Base-by-base conservation (phyloP, 2,888 invertebrate genomes). In the Pecten maximus region DNA sequence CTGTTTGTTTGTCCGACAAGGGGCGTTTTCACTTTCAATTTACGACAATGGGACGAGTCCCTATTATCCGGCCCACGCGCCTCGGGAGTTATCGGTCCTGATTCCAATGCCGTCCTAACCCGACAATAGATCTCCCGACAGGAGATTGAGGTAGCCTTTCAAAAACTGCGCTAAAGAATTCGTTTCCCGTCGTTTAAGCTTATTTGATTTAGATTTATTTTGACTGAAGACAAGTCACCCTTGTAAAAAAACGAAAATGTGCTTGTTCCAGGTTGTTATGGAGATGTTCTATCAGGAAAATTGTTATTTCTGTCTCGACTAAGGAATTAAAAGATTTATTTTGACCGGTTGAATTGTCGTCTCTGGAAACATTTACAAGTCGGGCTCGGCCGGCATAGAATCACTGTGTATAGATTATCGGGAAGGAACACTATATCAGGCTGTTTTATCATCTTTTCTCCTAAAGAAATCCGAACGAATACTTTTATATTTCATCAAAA, bases 1-100 rank as follows among this genome's bases (percentile, higher is more conserved):
- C 89, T 89, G 89, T 88, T 89, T 74, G 74, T 74, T 74, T 74
- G 74, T 28, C 74, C 74, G 74, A 74, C 74, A 74, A 35, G 74
- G 74, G 74, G 74, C 74, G 74, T 74, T 74, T 74, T 74, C 74
- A 74, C 74, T 74, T 74, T 74, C 74, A 74, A 74, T 74, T 74
- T 74, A 74, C 74, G 74, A 74, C 74, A 74, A 74, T 23, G 16
- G 74, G 74, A 74, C 74, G 74, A 74, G 74, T 35, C 74, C 74
- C 74, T 74, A 74, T 74, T 74, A 74, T 74, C 74, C 74, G 35
- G 23, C 28, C 74, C 74, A 74, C 74, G 74, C 74, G 74, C 74
- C 74, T 74, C 74, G 74, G 74, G 74, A 74, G 35, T 74, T 74
- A 74, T 74, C 28, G 35, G 74, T 12, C 74, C 35, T 74, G 74